Evolutionary conservation across 2,888 invertebrate genomes (phyloP), one percentile per base, ranked within the genome.

Genomic region (Oscheius sp.): DNA sequence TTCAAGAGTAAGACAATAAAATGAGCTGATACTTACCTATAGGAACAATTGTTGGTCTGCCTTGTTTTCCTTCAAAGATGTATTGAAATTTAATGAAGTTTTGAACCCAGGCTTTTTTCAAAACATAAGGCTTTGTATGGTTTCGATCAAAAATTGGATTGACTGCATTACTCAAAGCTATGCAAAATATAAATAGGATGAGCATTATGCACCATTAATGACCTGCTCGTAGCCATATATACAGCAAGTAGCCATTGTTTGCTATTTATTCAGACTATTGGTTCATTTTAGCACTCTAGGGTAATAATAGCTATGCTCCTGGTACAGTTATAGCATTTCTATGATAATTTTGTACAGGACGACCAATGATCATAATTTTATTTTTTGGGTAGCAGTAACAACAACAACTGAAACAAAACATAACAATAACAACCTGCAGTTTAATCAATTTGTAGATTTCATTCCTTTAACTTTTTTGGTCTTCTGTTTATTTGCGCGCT

Each of bases 51-150:
- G 75, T 75, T 5, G 74, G 69, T 46, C 74, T 78, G n/a, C 70
- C 65, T 17, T 65, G 55, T 31, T 76, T 75, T n/a, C 75, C 75
- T 58, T 76, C 78, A 23, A 73, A 76, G 45, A 73, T 70, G 45
- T 74, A 75, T 61, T 76, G 70, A 39, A 79, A 78, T 52, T 77
- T 75, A 72, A 80, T 75, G 57, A 80, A 80, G 58, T 80, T 80
- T 65, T 76, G 72, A 25, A 80, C 80, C 76, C 76, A 78, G 10
- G 71, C 72, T 70, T 75, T 75, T 64, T 76, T 75, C 39, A 80
- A 42, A 12, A 74, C 74, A 50, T 76, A 80, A 5, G 77, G 77
- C 58, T 73, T 72, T 17, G 76, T 70, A 52, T 70, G 74, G 39
- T 75, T 79, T 50, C 73, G 46, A 66, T 74, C 75, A 58, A 75